Conservation (phyloP, 2,888 invertebrate species). For the Lasioglossum villosulum region DNA sequence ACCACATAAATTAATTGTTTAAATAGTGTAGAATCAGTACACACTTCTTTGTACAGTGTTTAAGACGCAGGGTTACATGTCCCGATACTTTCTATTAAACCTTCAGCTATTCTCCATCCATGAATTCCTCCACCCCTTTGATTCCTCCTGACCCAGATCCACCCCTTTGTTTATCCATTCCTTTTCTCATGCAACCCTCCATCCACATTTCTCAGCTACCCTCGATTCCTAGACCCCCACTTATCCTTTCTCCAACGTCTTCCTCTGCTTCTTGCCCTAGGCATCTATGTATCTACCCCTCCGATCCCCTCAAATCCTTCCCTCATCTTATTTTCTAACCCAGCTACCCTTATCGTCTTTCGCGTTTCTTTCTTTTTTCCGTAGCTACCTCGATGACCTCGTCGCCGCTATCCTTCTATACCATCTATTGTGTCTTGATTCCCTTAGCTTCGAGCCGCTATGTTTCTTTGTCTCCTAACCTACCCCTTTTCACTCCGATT, state of each 20-base stretch:
- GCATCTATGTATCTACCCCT: neutral
- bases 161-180: slow-evolving; percentile 11
- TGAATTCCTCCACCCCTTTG: slow-evolving; percentile 4
- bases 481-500: neutral
- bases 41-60: neutral
- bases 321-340: slow-evolving; percentile 6
- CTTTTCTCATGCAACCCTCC: slow-evolving; percentile 9
- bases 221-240: neutral
- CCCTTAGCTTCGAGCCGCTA: neutral
- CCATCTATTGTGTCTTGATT: slow-evolving; percentile 10
- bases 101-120: neutral
- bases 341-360: slow-evolving; percentile 4
- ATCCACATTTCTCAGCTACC: slow-evolving; percentile 7
- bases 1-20: neutral
- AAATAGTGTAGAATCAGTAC: neutral
- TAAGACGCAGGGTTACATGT: neutral
- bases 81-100: neutral
- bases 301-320: neutral
- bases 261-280: neutral
- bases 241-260: neutral
- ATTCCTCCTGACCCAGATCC: neutral
- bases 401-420: neutral
- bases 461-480: slow-evolving; percentile 10
- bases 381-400: neutral
- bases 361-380: neutral